A percentile compares a stretch with the other conserved stretches of the same genome.
Evolutionary conservation across 2,113 vertebrate genomes (phyloP).

Genomic region (Tetraodon nigroviridis): DNA sequence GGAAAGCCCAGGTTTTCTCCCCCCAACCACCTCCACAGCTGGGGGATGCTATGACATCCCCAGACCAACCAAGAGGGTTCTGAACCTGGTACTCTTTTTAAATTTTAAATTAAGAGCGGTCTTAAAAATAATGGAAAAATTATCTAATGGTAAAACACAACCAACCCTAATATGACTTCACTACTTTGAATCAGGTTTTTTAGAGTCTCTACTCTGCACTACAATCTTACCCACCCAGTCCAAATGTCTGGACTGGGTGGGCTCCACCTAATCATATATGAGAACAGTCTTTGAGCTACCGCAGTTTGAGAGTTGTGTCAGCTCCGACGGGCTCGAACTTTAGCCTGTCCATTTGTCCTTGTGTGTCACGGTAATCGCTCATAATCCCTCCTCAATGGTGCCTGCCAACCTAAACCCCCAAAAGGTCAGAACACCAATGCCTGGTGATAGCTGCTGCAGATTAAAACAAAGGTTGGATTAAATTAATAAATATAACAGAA

Average conservation of each 20-base stretch:
- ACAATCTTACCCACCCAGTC: neutral
- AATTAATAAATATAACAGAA: too few species aligned
- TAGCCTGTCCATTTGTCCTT: constrained; percentile 4
- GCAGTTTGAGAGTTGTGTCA: constrained; percentile 1
- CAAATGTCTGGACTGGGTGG: constrained; percentile 1
- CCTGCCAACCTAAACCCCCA: constrained; percentile 8
- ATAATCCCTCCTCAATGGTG: constrained; percentile 9
- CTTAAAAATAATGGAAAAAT: too few species aligned
- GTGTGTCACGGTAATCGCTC: constrained; percentile 19
- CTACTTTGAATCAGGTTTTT: too few species aligned
- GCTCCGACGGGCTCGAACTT: constrained; percentile 2
- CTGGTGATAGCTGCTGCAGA: neutral
- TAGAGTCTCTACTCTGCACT: neutral
- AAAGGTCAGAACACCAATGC: constrained; percentile 8
- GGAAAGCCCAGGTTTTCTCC: too few species aligned
- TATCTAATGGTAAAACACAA: too few species aligned
- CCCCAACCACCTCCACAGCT: too few species aligned
- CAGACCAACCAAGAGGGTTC: too few species aligned
- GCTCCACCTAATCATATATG: neutral
- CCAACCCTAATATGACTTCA: too few species aligned
- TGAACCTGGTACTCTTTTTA: too few species aligned
- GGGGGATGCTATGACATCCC: too few species aligned
- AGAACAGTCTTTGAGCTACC: neutral
- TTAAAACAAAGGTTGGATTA: too few species aligned
- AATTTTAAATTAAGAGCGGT: too few species aligned